Base-by-base conservation (phyloP, 2,797 vertebrate genomes). In the Sparidentex hasta region DNA sequence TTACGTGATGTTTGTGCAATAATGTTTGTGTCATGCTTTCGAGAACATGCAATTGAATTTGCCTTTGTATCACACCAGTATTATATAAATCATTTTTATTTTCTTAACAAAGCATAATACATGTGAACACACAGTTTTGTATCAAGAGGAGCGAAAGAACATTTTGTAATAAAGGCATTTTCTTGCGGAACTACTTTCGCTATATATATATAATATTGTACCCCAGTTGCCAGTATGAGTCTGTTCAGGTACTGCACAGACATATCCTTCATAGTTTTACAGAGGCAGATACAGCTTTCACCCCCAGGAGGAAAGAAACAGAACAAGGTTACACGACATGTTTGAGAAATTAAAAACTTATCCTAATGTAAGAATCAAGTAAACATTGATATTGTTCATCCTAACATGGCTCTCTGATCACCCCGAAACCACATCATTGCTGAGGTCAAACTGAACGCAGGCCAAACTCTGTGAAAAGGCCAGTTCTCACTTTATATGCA, bases 231-330 rank as follows among this genome's bases (percentile, higher is more conserved):
- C 81, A 72, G 18, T 47, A 38, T 62, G 57, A 52, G 57, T 82
- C 64, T 82, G 76, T 73, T 84, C 69, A 80, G 64, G 48, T 78
- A 38, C 77, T 65, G 47, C 3, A 78, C 46, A 87, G 67, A 87
- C 63, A 38, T 11, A 77, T 94, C 92, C 92, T 93, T 92, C 92
- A 94, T 91, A 58, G 64, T 85, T 85, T 85, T 71, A 87, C 72
- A 2, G 66, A 87, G 75, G 66, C 83, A 88, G 48, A 81, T 62
- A 80, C 46, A 81, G 74, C 57, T 86, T 71, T 82, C 71, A 79
- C 78, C 84, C 86, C 41, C 50, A 76, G 6, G 43, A 62, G 46
- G 46, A 78, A 61, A 43, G 38, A 57, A 61, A 54, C 11, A 52
- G 80, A 25, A 71, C 27, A 74, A n/a, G 58, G 11, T 62, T 66